Evolutionary conservation across 2,888 invertebrate genomes (phyloP), one percentile per base, ranked within the genome.

Genomic region (Calameuta pallipes): DNA sequence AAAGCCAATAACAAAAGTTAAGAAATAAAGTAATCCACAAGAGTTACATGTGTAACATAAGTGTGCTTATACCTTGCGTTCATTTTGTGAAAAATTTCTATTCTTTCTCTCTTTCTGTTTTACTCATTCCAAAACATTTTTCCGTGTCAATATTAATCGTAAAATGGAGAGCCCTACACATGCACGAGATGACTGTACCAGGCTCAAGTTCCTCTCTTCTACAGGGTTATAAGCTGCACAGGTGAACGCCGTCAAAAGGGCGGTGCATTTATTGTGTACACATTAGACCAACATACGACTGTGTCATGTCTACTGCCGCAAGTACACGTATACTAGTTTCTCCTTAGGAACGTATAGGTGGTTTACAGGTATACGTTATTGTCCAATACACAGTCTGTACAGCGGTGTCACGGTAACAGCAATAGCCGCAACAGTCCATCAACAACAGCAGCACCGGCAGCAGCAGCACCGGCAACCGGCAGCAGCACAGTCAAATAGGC

Each of bases 231-330:
- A 33, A 33, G 15, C 36, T n/a, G 73, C 76, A 80, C 41, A 41
- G 79, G 69, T 36, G 69, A 78, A 69, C 56, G 76, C 78, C 11
- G 75, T 76, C 78, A 78, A 82, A 84, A 82, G 83, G 82, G 83
- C 82, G 83, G 80, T 79, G 82, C 78, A 81, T 81, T 81, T 84
- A 82, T 83, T 2, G 56, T 23, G 23, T 83, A 83, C 79, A 78
- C 80, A 79, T 85, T 84, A 81, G 79, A 79, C 78, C 78, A 78
- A 81, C 78, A 73, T 79, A 76, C 76, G 73, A 75, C 77, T 31
- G 74, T 74, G 23, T 34, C 37, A 56, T 23, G 56, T 23, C 56
- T 56, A n/a, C 74, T 34, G 36, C 35, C 74, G 13, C 71, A 31
- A 31, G 71, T 31, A 12, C 1, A 12, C 6, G 31, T 71, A 71